A percentile compares a stretch with the other conserved stretches of the same genome.
Evolutionary conservation across 2,113 vertebrate species (phyloP).

Genomic region (Paracanthobrama guichenoti): DNA sequence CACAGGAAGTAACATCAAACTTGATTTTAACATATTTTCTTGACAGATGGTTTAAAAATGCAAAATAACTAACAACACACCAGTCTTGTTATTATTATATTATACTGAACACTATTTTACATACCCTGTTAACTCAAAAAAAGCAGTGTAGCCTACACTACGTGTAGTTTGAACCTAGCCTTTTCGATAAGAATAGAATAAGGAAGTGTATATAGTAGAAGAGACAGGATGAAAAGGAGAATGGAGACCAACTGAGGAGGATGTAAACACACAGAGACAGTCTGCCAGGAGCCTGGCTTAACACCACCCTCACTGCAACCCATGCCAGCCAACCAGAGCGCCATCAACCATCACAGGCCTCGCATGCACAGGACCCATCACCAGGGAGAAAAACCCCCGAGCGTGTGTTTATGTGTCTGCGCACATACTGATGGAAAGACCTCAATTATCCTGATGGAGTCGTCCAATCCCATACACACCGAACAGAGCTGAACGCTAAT

Average conservation of each 20-base stretch:
- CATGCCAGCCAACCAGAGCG: constrained; percentile 32
- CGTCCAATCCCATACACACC: neutral
- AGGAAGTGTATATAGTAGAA: constrained; percentile 7
- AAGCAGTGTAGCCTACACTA: neutral
- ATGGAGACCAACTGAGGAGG: neutral
- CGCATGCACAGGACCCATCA: neutral
- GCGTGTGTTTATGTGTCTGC: neutral
- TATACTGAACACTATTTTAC: neutral
- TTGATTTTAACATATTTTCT: neutral
- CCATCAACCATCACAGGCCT: neutral
- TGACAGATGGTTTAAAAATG: neutral
- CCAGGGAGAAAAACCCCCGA: constrained; percentile 6
- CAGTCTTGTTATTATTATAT: neutral
- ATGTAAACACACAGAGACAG: neutral
- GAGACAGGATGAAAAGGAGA: neutral
- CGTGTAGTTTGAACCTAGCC: neutral
- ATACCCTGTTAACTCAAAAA: neutral
- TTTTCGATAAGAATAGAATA: constrained; percentile 7
- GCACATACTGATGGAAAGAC: neutral
- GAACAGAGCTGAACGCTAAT: neutral
- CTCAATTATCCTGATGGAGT: neutral
- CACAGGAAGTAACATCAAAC: neutral
- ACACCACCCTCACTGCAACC: neutral
- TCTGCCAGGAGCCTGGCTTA: constrained; percentile 24
- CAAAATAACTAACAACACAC: neutral